Conservation (phyloP, 2,113 vertebrate species). For the Onychostruthus taczanowskii region DNA sequence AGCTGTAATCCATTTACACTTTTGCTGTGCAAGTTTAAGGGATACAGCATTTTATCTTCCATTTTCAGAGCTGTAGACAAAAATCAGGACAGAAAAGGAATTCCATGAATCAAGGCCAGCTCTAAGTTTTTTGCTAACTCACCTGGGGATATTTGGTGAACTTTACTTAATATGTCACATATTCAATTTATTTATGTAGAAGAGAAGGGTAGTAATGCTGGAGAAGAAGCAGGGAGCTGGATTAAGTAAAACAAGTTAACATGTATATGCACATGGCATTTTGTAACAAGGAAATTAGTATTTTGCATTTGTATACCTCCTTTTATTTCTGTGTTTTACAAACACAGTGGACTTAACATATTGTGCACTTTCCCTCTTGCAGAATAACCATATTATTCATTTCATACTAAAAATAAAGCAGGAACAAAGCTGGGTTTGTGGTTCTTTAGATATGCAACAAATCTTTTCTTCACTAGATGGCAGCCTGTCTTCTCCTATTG, state of each 20-base stretch:
- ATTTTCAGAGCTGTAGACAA: not conserved
- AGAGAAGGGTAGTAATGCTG: not conserved
- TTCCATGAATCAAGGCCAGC: not conserved
- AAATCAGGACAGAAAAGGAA: not conserved
- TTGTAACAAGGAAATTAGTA: not conserved
- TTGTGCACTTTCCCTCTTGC: not conserved
- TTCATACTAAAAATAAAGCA: not conserved
- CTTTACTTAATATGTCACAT: not conserved
- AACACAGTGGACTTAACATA: not conserved
- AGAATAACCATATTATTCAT: not conserved
- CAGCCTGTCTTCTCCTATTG: not conserved
- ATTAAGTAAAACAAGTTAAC: not conserved
- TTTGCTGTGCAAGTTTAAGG: not conserved
- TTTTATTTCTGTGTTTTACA: not conserved
- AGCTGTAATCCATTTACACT: not conserved
- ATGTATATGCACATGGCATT: not conserved
- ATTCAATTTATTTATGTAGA: not conserved
- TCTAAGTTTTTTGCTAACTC: not conserved
- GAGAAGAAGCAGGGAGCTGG: not conserved
- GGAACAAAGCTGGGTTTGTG: not conserved
- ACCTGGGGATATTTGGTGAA: not conserved
- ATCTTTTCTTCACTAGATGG: constrained; percentile 34
- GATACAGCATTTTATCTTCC: not conserved
- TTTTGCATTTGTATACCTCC: not conserved
- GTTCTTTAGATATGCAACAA: not conserved